Evolutionary conservation across 2,113 vertebrate species (phyloP).

Genomic region (Saccopteryx bilineata): DNA sequence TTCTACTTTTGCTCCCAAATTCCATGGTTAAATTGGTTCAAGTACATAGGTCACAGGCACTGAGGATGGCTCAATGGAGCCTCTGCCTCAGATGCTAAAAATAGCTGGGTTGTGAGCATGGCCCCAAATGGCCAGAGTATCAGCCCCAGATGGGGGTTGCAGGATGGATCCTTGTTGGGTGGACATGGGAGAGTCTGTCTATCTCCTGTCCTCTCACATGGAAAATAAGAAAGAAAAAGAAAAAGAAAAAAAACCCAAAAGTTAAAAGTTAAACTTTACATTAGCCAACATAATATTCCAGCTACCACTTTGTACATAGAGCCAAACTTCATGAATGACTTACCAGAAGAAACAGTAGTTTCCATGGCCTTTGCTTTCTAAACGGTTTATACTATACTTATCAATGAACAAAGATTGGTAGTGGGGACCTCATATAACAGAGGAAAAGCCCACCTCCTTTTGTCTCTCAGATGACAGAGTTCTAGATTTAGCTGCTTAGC

Average conservation of each 20-base stretch:
- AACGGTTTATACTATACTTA: background rate
- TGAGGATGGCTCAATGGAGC: too few species aligned
- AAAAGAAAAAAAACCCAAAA: too few species aligned
- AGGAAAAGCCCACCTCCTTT: background rate
- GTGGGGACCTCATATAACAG: slow-evolving; percentile 38
- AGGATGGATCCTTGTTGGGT: too few species aligned
- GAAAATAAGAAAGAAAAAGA: background rate
- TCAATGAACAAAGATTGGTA: background rate
- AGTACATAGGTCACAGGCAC: too few species aligned
- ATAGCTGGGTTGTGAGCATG: too few species aligned
- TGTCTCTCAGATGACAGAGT: slow-evolving; percentile 41
- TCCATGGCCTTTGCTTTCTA: background rate
- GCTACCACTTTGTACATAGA: background rate
- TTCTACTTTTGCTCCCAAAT: too few species aligned
- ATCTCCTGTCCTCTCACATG: too few species aligned
- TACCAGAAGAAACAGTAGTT: slow-evolving; percentile 44
- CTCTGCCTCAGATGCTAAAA: too few species aligned
- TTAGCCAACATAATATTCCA: background rate
- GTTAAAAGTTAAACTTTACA: slow-evolving; percentile 28
- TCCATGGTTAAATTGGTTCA: too few species aligned
- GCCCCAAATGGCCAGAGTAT: too few species aligned
- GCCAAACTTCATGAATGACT: slow-evolving; percentile 11
- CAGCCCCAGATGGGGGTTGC: too few species aligned
- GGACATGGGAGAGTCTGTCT: too few species aligned
- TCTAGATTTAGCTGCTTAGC: slow-evolving; percentile 73